phyloP scores from a whole-genome alignment of 2,888 invertebrate species.

The Papilio elwesi region DNA sequence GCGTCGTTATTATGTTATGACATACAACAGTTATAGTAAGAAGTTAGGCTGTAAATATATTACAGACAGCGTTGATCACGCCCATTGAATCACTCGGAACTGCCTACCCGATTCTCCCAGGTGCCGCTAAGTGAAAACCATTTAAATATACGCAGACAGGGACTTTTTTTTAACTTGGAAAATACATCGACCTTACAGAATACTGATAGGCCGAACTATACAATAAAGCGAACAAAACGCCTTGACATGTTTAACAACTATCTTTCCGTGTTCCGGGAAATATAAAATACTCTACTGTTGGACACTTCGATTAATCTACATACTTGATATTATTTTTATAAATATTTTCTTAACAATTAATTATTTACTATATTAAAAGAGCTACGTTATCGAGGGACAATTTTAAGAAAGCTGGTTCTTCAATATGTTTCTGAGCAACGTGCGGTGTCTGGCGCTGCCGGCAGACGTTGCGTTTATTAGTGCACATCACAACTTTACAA shows the following conservation, averaged over 20 bases:
- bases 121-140: conserved; percentile 1
- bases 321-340: too few relatives aligned
- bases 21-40: conserved; percentile 4
- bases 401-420: too few relatives aligned
- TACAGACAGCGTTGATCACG: not conserved
- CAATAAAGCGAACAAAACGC: not conserved
- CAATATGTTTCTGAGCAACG: too few relatives aligned
- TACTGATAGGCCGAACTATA: not conserved
- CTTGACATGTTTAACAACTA: not conserved
- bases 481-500: too few relatives aligned
- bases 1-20: conserved; percentile 1
- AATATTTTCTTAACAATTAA: too few relatives aligned
- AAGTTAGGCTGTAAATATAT: not conserved
- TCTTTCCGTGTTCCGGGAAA: not conserved
- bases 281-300: not conserved
- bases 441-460: too few relatives aligned
- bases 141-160: not conserved
- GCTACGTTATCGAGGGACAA: too few relatives aligned
- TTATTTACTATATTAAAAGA: too few relatives aligned
- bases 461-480: too few relatives aligned
- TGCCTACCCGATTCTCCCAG: not conserved
- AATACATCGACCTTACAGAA: not conserved
- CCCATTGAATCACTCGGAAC: conserved; percentile 10
- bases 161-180: not conserved
- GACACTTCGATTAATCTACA: too few relatives aligned